Conservation (phyloP, 2,888 invertebrate genomes). For the Aphrophora alni region DNA sequence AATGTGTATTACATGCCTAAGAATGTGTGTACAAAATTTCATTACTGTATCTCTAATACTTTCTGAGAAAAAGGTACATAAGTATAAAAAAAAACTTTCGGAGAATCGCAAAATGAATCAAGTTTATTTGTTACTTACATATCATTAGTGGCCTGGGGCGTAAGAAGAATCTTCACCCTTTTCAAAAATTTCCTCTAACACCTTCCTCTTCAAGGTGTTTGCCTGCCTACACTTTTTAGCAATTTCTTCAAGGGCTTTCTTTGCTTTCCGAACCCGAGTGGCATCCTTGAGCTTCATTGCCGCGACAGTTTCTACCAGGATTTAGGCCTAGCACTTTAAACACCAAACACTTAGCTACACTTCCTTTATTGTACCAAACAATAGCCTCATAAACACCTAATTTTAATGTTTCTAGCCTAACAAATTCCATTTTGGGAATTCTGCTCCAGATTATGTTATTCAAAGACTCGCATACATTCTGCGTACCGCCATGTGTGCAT, state of each 20-base stretch:
- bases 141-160: background rate
- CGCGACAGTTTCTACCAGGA: slow-evolving; percentile 7
- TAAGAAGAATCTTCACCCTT: background rate
- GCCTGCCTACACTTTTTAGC: slow-evolving; percentile 6
- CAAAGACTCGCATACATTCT: slow-evolving; percentile 29
- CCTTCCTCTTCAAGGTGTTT: slow-evolving; percentile 18
- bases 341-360: slow-evolving; percentile 12
- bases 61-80: slow-evolving; percentile 18
- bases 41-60: slow-evolving; percentile 12
- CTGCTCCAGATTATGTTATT: slow-evolving; percentile 30
- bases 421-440: background rate
- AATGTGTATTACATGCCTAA: slow-evolving; percentile 14
- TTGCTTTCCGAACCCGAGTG: slow-evolving; percentile 10
- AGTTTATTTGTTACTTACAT: slow-evolving; percentile 21
- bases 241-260: slow-evolving; percentile 7
- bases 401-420: background rate
- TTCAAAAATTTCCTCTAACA: slow-evolving; percentile 18
- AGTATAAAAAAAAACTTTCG: slow-evolving; percentile 18
- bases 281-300: slow-evolving; percentile 13
- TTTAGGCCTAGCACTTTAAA: background rate
- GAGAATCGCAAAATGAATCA: slow-evolving; percentile 20
- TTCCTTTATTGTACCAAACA: background rate
- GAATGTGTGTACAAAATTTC: slow-evolving; percentile 7
- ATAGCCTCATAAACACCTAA: background rate
- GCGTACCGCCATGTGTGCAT: slow-evolving; percentile 33